Evolutionary conservation across 2,888 invertebrate species (phyloP).

Genomic region (Drosophila kuntzei): DNA sequence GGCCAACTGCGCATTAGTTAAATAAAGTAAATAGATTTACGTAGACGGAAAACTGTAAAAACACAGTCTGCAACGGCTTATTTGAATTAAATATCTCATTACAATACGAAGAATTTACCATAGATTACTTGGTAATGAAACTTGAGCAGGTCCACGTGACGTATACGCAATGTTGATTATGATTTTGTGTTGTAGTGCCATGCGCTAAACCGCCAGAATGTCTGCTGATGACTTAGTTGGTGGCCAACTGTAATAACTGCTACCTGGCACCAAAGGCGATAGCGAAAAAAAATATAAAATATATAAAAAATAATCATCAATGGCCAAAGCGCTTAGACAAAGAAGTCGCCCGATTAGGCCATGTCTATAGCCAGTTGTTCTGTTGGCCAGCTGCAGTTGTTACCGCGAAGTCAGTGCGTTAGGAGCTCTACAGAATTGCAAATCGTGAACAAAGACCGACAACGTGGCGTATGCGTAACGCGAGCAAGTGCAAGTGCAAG

Average conservation of each 20-base stretch:
- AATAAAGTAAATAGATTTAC: constrained; percentile 1
- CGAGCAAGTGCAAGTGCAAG: constrained; percentile 19
- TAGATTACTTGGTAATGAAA: constrained; percentile 65
- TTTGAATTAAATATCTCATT: constrained; percentile 53
- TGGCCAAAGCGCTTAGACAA: constrained; percentile 54
- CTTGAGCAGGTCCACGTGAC: constrained; percentile 45
- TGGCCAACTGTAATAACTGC: constrained; percentile 75
- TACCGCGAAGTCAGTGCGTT: constrained; percentile 55
- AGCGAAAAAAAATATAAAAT: constrained; percentile 36
- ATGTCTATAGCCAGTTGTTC: constrained; percentile 33
- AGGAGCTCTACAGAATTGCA: constrained; percentile 41
- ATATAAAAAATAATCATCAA: constrained; percentile 53
- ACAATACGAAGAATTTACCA: constrained; percentile 61
- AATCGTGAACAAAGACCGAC: background rate
- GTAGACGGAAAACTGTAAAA: constrained; percentile 31
- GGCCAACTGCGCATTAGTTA: constrained; percentile 38
- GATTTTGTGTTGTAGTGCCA: constrained; percentile 2
- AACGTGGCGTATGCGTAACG: constrained; percentile 61
- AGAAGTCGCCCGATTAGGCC: constrained; percentile 45
- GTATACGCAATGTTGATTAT: constrained; percentile 55
- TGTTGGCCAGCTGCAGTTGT: constrained; percentile 57
- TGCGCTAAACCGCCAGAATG: constrained; percentile 11
- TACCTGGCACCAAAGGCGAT: constrained; percentile 72
- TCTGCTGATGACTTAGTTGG: constrained; percentile 57
- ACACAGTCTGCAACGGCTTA: constrained; percentile 31